Conservation (phyloP, 1,140 invertebrate genomes). For the Branchinecta lynchi region DNA sequence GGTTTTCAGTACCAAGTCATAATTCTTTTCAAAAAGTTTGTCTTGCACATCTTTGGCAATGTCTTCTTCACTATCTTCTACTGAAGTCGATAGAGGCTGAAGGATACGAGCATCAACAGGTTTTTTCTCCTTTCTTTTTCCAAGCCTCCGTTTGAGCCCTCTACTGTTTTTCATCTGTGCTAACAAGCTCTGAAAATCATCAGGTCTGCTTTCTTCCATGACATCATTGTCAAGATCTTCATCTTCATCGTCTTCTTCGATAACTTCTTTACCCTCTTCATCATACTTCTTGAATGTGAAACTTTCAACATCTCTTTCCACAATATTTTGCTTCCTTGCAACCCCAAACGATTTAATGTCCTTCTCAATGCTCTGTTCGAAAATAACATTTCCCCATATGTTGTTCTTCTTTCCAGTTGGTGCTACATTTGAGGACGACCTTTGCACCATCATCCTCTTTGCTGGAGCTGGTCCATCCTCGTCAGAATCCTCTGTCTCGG, state of each 20-base stretch:
- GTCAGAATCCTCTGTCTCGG: background rate
- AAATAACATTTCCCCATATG: background rate
- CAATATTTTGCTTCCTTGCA: background rate
- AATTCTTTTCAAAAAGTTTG: background rate
- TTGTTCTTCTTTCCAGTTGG: background rate
- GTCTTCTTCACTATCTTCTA: background rate
- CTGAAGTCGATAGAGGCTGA: background rate
- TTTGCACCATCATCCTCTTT: background rate
- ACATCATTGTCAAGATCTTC: background rate
- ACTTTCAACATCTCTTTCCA: background rate
- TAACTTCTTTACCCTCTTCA: background rate
- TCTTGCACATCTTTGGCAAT: background rate
- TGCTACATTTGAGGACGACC: background rate
- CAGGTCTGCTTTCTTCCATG: background rate
- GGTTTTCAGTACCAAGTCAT: background rate
- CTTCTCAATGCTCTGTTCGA: background rate
- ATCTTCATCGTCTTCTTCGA: background rate
- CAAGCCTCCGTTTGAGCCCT: background rate
- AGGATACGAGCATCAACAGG: background rate
- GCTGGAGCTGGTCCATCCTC: background rate
- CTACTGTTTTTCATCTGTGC: background rate
- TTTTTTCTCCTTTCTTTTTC: background rate
- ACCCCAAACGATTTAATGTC: background rate
- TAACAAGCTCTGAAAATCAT: background rate
- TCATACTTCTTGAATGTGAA: background rate